Evolutionary conservation across 2,113 vertebrate species (phyloP), one percentile per base, ranked within the genome.

Genomic region (Irena cyanogastra): DNA sequence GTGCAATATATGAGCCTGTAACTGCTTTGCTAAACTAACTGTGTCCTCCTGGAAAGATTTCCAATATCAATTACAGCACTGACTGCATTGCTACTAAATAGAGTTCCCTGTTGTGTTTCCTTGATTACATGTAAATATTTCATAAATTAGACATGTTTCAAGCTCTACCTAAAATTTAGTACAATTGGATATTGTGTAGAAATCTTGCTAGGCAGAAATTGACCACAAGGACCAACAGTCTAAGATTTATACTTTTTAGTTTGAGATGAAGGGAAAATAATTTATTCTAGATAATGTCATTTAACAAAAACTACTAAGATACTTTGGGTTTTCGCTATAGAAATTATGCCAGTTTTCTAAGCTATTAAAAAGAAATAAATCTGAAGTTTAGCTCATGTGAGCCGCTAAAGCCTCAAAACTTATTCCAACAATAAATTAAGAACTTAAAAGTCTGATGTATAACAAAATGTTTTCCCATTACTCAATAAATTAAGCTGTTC

Each of bases 51-150:
- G 66, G 72, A 85, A 94, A 83, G 90, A 72, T 86, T 95, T 96
- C 92, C 90, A 83, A 3, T 93, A 96, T 94, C 86, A 94, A 92
- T 90, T 93, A 95, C 65, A 83, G 42, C 3, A 3, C 47, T 81
- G 87, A 90, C 77, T 90, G 50, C 76, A 79, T n/a, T 94, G 64
- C 82, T 77, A 19, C 64, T 89, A 59, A 94, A 87, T 33, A 65
- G 64, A 85, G 74, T 72, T 65, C 77, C 57, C 83, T 72, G 57
- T 77, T 77, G 81, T 68, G n/a, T 92, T 93, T 92, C 84, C 57
- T 92, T 83, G 83, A 94, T 94, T 90, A 37, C 74, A 89, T 80
- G 83, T 95, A 96, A 97, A 95, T 97, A 87, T 90, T 87, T 91
- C 71, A 81, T 88, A 74, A 87, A 95, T 87, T 83, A 87, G 63